Percentiles rank a stretch among this genome's conserved stretches.
phyloP scores from a whole-genome alignment of 1,140 invertebrate genomes.

The Sinella curviseta region DNA sequence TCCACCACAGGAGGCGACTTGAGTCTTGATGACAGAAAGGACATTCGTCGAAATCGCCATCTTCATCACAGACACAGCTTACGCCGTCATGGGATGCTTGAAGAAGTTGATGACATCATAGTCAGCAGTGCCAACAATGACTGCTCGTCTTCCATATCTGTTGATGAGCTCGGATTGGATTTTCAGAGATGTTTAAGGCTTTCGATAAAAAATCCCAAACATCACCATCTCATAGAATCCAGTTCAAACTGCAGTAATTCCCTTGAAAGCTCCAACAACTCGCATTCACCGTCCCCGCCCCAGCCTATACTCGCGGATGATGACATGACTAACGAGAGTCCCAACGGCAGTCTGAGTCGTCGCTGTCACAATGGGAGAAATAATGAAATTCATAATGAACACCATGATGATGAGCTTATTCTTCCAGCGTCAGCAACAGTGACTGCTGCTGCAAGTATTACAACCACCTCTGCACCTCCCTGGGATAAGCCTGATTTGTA shows the following conservation, averaged over 20 bases:
- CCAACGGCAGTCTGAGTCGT: neutral
- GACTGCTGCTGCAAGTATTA: neutral
- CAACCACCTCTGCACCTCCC: constrained; percentile 2
- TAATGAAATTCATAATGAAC: neutral
- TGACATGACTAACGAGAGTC: neutral
- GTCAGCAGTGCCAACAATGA: neutral
- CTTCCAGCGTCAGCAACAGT: neutral
- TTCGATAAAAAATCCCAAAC: constrained; percentile 7
- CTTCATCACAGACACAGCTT: neutral
- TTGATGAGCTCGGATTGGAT: constrained; percentile 9
- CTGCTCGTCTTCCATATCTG: neutral
- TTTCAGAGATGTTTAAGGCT: neutral
- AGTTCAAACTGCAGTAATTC: constrained; percentile 10
- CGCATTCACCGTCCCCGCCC: neutral
- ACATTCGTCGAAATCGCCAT: constrained; percentile 8
- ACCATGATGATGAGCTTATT: neutral
- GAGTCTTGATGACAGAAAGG: neutral
- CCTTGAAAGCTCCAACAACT: neutral
- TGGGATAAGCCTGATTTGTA: constrained; percentile 24
- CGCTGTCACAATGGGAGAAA: neutral
- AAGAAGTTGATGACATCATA: neutral
- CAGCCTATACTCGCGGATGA: neutral
- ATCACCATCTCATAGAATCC: constrained; percentile 11
- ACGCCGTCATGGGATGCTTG: neutral
- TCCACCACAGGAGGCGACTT: neutral